Evolutionary conservation across 1,140 invertebrate genomes (phyloP).

Genomic region (Papilio machaon): DNA sequence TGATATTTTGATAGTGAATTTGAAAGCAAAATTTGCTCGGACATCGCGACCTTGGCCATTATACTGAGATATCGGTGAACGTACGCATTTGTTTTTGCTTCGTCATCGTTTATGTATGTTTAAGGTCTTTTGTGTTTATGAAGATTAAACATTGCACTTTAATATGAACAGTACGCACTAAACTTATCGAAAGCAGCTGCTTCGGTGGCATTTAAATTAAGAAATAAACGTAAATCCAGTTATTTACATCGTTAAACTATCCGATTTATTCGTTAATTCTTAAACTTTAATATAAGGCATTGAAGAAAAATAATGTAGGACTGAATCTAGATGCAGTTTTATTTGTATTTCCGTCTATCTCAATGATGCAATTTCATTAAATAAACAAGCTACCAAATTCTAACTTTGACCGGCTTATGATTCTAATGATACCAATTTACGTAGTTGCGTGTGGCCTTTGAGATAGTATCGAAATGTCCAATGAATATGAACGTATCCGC

Average conservation of each 20-base stretch:
- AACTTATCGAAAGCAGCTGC: too few species aligned
- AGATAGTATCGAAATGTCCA: conserved; percentile 36
- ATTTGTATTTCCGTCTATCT: not conserved
- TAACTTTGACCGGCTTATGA: not conserved
- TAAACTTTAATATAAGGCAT: not conserved
- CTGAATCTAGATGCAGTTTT: not conserved
- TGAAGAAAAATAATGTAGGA: not conserved
- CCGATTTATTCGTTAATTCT: too few species aligned
- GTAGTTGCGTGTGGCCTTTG: conserved; percentile 25
- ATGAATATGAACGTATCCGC: conserved; percentile 27
- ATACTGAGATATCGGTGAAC: conserved; percentile 35
- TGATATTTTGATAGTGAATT: conserved; percentile 38
- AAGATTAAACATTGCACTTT: not conserved
- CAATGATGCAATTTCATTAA: not conserved
- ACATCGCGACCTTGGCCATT: conserved; percentile 54
- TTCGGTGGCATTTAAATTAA: too few species aligned
- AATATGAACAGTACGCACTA: not conserved
- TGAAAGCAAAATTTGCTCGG: conserved; percentile 58
- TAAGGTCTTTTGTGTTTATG: conserved; percentile 14
- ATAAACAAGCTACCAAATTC: conserved; percentile 12
- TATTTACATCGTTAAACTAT: too few species aligned
- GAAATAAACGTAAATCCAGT: too few species aligned
- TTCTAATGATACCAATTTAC: conserved; percentile 23
- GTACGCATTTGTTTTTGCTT: conserved; percentile 9
- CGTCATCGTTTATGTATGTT: not conserved